Evolutionary conservation across 53 echinoderm and acorn worm species (phyloP).

Genomic region (Temnopleurus reevesii): DNA sequence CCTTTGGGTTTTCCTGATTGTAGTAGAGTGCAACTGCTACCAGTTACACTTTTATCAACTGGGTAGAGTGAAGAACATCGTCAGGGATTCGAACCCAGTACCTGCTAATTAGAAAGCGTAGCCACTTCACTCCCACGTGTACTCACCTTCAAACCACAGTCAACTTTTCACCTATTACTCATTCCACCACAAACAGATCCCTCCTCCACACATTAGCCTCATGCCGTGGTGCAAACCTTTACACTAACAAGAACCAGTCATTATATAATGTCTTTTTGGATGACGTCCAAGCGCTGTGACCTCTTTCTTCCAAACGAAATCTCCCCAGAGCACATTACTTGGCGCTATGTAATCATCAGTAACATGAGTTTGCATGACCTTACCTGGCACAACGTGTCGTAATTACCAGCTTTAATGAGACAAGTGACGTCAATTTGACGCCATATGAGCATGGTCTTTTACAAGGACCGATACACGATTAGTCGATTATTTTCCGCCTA

Average conservation of each 20-base stretch:
- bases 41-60: too few relatives aligned
- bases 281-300: neutral
- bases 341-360: neutral
- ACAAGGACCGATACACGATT: neutral
- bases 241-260: neutral
- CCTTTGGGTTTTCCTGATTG: too few relatives aligned
- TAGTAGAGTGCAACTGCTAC: too few relatives aligned
- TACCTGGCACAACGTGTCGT: neutral
- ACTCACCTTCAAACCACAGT: neutral
- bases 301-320: neutral
- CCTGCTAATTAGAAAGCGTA: too few relatives aligned
- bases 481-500: conserved; percentile 35
- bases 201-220: neutral
- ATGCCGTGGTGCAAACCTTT: neutral
- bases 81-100: too few relatives aligned
- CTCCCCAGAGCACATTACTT: neutral
- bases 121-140: too few relatives aligned
- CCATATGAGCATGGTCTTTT: neutral
- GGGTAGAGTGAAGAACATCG: too few relatives aligned
- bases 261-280: conserved; percentile 38
- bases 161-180: conserved; percentile 5
- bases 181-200: neutral
- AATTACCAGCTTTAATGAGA: neutral
- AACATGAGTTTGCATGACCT: neutral
- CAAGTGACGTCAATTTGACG: conserved; percentile 44